Conservation (phyloP, 2,113 vertebrate genomes). For the Saguinus imperator region DNA sequence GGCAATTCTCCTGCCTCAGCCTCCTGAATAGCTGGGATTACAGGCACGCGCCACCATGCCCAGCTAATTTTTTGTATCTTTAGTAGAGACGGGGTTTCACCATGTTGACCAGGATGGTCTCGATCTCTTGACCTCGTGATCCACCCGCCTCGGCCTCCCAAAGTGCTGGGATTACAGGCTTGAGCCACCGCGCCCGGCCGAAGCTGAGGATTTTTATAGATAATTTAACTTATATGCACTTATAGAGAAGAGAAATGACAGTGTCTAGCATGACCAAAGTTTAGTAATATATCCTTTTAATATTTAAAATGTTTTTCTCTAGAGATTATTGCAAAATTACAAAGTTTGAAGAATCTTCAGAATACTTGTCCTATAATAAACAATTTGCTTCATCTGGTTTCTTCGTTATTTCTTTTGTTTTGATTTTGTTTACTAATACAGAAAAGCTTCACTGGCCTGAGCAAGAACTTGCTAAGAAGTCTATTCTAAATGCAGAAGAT, state of each 20-base stretch:
- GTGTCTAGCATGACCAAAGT: neutral
- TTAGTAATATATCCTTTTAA: neutral
- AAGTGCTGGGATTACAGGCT: no score
- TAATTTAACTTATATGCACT: neutral
- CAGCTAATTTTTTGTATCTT: no score
- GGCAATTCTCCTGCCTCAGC: no score
- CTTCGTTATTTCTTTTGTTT: conserved; percentile 70
- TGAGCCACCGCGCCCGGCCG: no score
- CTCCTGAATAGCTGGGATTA: no score
- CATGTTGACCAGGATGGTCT: no score
- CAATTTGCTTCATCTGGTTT: conserved; percentile 60
- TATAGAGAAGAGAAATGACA: neutral
- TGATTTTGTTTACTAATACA: conserved; percentile 76
- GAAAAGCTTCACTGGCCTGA: conserved; percentile 94
- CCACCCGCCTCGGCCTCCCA: no score
- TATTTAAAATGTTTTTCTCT: conserved; percentile 33
- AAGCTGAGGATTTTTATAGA: neutral
- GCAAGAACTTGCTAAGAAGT: conserved; percentile 91
- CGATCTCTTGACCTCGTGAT: no score
- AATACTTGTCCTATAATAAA: neutral
- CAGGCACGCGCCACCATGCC: no score
- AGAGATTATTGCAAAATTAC: conserved; percentile 3
- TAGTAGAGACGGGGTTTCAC: no score
- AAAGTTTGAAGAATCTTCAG: conserved; percentile 18
- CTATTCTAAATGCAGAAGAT: conserved; percentile 85